Conservation (phyloP, 2,113 vertebrate species). For the Phyllopteryx taeniolatus region DNA sequence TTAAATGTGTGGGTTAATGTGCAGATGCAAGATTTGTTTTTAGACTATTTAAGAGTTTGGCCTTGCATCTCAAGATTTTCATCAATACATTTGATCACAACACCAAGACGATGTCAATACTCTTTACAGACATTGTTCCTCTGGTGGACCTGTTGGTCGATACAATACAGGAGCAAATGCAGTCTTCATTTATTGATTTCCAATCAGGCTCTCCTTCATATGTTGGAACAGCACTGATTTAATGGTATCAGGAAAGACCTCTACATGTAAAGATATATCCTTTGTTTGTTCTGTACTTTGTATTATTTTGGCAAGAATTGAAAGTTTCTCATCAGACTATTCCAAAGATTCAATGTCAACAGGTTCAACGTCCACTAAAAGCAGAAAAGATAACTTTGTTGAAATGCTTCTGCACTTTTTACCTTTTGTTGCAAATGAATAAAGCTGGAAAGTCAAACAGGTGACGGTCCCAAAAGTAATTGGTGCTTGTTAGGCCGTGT, state of each 20-base stretch:
- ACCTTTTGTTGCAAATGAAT: neutral
- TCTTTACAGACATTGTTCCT: neutral
- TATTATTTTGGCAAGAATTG: neutral
- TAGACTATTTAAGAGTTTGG: neutral
- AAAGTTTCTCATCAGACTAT: neutral
- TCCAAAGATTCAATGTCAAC: neutral
- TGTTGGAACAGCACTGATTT: neutral
- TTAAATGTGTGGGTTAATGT: too few species aligned
- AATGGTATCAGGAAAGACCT: neutral
- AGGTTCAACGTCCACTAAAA: neutral
- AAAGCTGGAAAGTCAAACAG: neutral
- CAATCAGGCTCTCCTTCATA: neutral
- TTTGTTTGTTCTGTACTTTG: neutral
- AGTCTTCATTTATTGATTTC: neutral
- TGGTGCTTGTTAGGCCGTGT: neutral
- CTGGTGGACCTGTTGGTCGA: neutral
- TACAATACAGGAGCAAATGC: neutral
- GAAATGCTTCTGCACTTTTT: neutral
- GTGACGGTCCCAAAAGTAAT: slow-evolving; percentile 1
- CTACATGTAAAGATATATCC: neutral
- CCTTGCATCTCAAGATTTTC: neutral
- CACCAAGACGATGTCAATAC: neutral
- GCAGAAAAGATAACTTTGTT: neutral
- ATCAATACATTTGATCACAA: neutral
- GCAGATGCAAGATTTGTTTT: neutral